These are phyloP conservation scores for Plumapathes pennacea DNA, from an alignment of 92 coral and sea anemone species.

Conservation along the genomic window DNA sequence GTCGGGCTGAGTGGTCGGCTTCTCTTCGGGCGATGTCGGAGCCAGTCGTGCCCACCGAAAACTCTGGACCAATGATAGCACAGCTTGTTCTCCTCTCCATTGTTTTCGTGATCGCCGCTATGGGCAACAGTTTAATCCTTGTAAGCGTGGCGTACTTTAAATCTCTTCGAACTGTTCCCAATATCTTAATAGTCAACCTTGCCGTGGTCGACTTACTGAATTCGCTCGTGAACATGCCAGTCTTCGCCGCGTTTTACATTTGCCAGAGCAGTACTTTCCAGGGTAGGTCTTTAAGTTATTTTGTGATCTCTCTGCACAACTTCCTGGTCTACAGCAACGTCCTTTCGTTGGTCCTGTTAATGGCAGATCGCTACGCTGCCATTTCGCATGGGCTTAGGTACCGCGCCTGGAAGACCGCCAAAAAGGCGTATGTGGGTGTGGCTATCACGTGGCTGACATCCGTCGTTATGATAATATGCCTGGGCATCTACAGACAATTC, in stretches of 20 bases:
- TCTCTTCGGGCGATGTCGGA: neutral
- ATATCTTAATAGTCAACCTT: slow-evolving; percentile 17
- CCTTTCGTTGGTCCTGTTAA: neutral
- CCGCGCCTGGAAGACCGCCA: slow-evolving; percentile 12
- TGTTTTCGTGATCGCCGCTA: slow-evolving; percentile 1
- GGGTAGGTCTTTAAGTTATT: slow-evolving; percentile 1
- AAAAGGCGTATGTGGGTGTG: neutral
- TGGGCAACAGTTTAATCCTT: slow-evolving; percentile 7
- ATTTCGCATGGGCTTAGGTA: slow-evolving; percentile 1
- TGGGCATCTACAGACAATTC: neutral
- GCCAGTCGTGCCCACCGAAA: too few species aligned
- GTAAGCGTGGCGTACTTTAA: slow-evolving; percentile 1
- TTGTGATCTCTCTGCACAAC: slow-evolving; percentile 4
- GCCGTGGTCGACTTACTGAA: slow-evolving; percentile 17
- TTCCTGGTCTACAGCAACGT: slow-evolving; percentile 3
- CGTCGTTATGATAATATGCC: neutral
- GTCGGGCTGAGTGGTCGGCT: neutral
- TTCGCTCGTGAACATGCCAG: slow-evolving; percentile 13
- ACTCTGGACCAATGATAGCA: neutral
- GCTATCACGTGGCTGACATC: slow-evolving; percentile 8
- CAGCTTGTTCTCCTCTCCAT: slow-evolving; percentile 9
- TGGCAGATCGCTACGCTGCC: slow-evolving; percentile 25
- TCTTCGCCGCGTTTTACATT: slow-evolving; percentile 7
- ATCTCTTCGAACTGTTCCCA: slow-evolving; percentile 15
- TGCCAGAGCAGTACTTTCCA: neutral